Evolutionary conservation across 2,888 invertebrate species (phyloP).

Genomic region (Mythimna impura): DNA sequence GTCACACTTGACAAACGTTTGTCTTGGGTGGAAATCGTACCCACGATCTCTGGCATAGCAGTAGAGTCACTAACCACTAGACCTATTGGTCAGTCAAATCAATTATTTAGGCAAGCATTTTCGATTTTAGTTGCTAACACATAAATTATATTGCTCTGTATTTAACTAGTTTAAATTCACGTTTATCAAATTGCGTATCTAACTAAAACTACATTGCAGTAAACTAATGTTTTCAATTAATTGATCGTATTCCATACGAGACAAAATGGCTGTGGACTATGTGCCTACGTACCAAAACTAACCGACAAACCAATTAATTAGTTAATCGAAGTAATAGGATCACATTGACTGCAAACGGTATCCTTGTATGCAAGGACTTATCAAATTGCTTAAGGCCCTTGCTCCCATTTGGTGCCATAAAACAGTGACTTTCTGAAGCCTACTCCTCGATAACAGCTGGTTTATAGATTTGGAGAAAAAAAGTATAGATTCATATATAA

Average conservation of each 20-base stretch:
- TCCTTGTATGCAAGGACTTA: neutral
- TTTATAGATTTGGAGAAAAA: too few species aligned
- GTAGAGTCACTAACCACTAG: too few species aligned
- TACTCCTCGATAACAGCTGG: too few species aligned
- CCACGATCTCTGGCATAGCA: too few species aligned
- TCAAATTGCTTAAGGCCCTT: neutral
- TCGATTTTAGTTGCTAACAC: neutral
- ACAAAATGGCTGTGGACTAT: neutral
- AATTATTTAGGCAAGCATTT: neutral
- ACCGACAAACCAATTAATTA: neutral
- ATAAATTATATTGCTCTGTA: too few species aligned
- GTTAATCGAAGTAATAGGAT: neutral
- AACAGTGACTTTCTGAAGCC: too few species aligned
- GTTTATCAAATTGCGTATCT: neutral
- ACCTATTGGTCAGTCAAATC: too few species aligned
- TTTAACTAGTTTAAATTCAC: neutral
- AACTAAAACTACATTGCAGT: neutral
- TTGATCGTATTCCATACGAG: neutral
- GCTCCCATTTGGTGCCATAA: too few species aligned
- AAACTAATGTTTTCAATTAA: neutral
- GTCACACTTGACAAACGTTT: too few species aligned
- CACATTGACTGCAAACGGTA: neutral
- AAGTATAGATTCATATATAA: too few species aligned
- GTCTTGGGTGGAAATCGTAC: too few species aligned
- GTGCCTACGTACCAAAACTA: neutral